A percentile compares a stretch with the other conserved stretches of the same genome.
Conservation (phyloP, 2,797 vertebrate species). For the Salarias fasciatus region DNA sequence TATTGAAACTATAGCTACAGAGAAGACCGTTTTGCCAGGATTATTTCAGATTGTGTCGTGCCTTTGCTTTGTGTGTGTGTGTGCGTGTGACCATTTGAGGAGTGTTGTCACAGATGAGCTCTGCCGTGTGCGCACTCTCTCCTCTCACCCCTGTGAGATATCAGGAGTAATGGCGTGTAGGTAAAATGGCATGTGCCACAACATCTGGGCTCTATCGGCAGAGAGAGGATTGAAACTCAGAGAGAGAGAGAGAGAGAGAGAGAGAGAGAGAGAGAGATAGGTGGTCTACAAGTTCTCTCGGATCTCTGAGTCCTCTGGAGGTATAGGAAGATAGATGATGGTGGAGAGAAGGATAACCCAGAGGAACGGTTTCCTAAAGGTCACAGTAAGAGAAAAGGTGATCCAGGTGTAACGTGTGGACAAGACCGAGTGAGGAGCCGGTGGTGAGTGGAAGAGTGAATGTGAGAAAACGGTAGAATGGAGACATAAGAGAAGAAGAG, state of each 20-base stretch:
- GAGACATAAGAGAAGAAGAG: neutral
- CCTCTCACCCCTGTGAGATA: constrained; percentile 55
- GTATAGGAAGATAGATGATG: constrained; percentile 18
- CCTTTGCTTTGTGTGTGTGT: neutral
- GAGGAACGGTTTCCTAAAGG: constrained; percentile 17
- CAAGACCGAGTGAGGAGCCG: neutral
- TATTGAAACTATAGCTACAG: too few relatives aligned
- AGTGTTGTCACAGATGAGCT: constrained; percentile 48
- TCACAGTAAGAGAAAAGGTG: constrained; percentile 7
- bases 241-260: constrained; percentile 3
- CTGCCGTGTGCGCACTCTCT: constrained; percentile 8
- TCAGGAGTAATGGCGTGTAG: constrained; percentile 68
- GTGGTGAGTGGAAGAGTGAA: constrained; percentile 1
- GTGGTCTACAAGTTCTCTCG: constrained; percentile 31
- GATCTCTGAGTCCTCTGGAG: constrained; percentile 14
- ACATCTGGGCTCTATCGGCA: constrained; percentile 56
- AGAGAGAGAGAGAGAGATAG: constrained; percentile 1
- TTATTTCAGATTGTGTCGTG: too few relatives aligned
- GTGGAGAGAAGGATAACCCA: too few relatives aligned
- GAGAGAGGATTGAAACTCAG: neutral
- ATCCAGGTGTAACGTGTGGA: neutral
- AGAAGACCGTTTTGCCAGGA: too few relatives aligned
- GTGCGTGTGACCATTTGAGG: constrained; percentile 4
- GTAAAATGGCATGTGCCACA: constrained; percentile 65
- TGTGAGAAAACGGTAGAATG: neutral